Evolutionary conservation across 1,140 invertebrate species (phyloP).

Genomic region (Episyrphus balteatus): DNA sequence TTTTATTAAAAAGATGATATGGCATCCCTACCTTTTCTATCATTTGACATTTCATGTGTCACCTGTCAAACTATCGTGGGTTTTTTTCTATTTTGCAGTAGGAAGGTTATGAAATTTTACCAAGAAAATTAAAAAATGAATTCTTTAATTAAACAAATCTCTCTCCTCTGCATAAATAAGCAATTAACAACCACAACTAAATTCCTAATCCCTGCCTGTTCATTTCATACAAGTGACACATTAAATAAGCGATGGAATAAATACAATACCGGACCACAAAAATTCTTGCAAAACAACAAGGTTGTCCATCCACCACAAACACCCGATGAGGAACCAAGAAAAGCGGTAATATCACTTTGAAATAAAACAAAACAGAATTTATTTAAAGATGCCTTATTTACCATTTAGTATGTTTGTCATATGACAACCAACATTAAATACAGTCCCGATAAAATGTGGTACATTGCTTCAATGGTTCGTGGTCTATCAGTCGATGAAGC

Average conservation of each 20-base stretch:
- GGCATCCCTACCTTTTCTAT: too few species aligned
- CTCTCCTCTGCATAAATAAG: too few species aligned
- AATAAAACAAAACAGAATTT: background rate
- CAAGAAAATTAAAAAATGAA: too few species aligned
- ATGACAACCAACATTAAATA: conserved; percentile 76
- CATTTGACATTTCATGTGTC: too few species aligned
- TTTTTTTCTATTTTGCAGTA: too few species aligned
- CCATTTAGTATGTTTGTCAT: conserved; percentile 74
- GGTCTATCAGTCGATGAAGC: conserved; percentile 92
- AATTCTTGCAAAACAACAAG: conserved; percentile 56
- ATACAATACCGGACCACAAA: conserved; percentile 34
- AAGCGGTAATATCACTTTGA: conserved; percentile 53
- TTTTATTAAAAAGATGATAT: too few species aligned
- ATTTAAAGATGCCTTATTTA: background rate
- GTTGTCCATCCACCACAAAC: conserved; percentile 66
- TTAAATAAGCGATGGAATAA: conserved; percentile 27
- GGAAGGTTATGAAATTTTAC: too few species aligned
- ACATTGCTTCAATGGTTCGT: conserved; percentile 70
- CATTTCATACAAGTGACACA: conserved; percentile 19
- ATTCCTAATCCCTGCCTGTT: conserved; percentile 3
- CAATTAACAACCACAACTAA: too few species aligned
- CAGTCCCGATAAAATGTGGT: conserved; percentile 86
- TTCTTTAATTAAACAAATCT: too few species aligned
- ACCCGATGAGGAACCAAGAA: conserved; percentile 60
- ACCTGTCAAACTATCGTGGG: too few species aligned